A percentile compares a stretch with the other conserved stretches of the same genome.
phyloP scores from a whole-genome alignment of 1,140 invertebrate genomes.

The Nymphalis io region DNA sequence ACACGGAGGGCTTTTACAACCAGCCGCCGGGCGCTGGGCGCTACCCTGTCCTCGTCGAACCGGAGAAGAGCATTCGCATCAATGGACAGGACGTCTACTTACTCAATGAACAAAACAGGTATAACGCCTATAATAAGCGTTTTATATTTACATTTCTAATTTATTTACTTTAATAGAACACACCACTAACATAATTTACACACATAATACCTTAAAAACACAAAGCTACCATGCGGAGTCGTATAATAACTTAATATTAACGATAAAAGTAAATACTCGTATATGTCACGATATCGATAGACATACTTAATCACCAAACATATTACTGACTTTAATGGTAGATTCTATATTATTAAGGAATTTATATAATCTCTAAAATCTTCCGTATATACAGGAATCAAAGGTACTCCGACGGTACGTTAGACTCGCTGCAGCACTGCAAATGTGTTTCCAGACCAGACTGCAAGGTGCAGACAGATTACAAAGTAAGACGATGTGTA shows the following conservation, averaged over 20 bases:
- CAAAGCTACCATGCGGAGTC: no score
- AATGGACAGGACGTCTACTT: slow-evolving; percentile 13
- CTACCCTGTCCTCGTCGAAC: slow-evolving; percentile 50
- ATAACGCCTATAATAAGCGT: neutral
- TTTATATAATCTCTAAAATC: neutral
- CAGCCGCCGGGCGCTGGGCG: slow-evolving; percentile 52
- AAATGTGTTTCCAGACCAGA: slow-evolving; percentile 57
- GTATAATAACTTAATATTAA: no score
- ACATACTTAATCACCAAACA: no score
- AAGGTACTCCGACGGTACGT: slow-evolving; percentile 48
- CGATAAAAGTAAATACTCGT: no score
- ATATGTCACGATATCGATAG: no score
- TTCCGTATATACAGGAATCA: slow-evolving; percentile 34
- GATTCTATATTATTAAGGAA: no score
- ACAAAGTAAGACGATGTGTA: slow-evolving; percentile 36
- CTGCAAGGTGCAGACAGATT: slow-evolving; percentile 48
- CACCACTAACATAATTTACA: no score
- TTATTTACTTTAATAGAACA: no score
- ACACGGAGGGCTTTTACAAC: slow-evolving; percentile 68
- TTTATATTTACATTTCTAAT: neutral
- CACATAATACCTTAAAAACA: no score
- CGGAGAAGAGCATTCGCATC: slow-evolving; percentile 29
- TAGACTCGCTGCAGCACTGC: slow-evolving; percentile 59
- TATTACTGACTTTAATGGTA: no score
- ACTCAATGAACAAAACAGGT: slow-evolving; percentile 19